phyloP scores from a whole-genome alignment of 2,797 vertebrate species.

The Tadarida brasiliensis region DNA sequence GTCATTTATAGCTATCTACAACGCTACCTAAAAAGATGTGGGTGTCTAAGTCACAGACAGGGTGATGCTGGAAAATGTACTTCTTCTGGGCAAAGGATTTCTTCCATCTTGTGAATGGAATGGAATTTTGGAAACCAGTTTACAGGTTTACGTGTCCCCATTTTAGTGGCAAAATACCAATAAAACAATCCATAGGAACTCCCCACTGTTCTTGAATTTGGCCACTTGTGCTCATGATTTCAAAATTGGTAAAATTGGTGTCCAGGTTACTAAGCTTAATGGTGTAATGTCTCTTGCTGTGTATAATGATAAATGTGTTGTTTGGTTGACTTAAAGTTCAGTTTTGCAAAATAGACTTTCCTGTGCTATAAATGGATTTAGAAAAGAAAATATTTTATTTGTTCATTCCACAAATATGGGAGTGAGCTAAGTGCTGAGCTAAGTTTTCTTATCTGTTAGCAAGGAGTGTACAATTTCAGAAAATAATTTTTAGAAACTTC shows the following conservation, averaged over 20 bases:
- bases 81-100: background rate
- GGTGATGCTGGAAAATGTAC: background rate
- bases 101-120: slow-evolving; percentile 42
- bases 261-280: background rate
- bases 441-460: slow-evolving; percentile 26
- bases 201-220: background rate
- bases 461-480: slow-evolving; percentile 40
- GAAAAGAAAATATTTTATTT: slow-evolving; percentile 57
- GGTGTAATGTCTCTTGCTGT: background rate
- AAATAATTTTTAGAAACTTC: slow-evolving; percentile 50
- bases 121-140: background rate
- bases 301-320: background rate
- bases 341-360: slow-evolving; percentile 32
- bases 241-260: background rate
- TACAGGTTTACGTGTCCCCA: background rate
- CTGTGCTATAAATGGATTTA: background rate
- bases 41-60: background rate
- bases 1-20: background rate
- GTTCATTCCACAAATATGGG: slow-evolving; percentile 8
- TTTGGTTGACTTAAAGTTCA: slow-evolving; percentile 37
- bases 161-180: slow-evolving; percentile 31
- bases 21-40: background rate
- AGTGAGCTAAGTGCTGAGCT: slow-evolving; percentile 36
- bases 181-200: background rate
- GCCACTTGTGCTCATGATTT: background rate